phyloP scores from a whole-genome alignment of 2,113 vertebrate species.

The Entelurus aequoreus region DNA sequence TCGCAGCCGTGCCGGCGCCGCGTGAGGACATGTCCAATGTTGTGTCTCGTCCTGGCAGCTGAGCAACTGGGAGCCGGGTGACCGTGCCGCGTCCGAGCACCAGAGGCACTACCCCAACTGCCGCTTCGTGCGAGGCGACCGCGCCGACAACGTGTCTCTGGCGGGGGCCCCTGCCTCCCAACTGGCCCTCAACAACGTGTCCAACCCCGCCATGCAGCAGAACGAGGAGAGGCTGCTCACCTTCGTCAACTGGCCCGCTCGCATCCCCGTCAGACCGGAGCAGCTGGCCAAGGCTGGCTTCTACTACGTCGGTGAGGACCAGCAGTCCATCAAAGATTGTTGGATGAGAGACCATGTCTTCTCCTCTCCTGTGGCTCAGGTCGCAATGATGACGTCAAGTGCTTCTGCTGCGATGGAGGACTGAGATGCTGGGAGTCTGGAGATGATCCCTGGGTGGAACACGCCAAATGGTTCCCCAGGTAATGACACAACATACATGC shows the following conservation, averaged over 20 bases:
- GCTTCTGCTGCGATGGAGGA: slow-evolving; percentile 96
- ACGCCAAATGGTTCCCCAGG: slow-evolving; percentile 99
- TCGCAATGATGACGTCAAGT: slow-evolving; percentile 94
- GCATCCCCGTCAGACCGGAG: slow-evolving; percentile 87
- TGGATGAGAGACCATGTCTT: no score
- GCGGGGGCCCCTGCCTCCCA: slow-evolving; percentile 49
- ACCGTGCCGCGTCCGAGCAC: slow-evolving; percentile 88
- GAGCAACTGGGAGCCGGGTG: slow-evolving; percentile 94
- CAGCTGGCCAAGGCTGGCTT: slow-evolving; percentile 93
- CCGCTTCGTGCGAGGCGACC: slow-evolving; percentile 79
- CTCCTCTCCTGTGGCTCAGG: no score
- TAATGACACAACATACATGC: slow-evolving; percentile 43
- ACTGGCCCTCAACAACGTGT: slow-evolving; percentile 75
- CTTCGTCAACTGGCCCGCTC: slow-evolving; percentile 86
- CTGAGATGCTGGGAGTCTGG: slow-evolving; percentile 96
- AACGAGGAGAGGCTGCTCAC: slow-evolving; percentile 83
- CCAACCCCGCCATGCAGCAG: slow-evolving; percentile 90
- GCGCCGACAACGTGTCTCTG: slow-evolving; percentile 70
- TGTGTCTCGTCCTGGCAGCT: slow-evolving; percentile 56
- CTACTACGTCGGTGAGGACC: slow-evolving; percentile 89
- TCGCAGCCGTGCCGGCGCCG: background rate
- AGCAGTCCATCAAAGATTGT: background rate
- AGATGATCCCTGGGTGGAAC: slow-evolving; percentile 96
- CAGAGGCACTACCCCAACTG: slow-evolving; percentile 90
- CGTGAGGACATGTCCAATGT: background rate